A percentile compares a stretch with the other conserved stretches of the same genome.
Evolutionary conservation across 2,797 vertebrate species (phyloP).

Genomic region (Cynopterus sphinx): DNA sequence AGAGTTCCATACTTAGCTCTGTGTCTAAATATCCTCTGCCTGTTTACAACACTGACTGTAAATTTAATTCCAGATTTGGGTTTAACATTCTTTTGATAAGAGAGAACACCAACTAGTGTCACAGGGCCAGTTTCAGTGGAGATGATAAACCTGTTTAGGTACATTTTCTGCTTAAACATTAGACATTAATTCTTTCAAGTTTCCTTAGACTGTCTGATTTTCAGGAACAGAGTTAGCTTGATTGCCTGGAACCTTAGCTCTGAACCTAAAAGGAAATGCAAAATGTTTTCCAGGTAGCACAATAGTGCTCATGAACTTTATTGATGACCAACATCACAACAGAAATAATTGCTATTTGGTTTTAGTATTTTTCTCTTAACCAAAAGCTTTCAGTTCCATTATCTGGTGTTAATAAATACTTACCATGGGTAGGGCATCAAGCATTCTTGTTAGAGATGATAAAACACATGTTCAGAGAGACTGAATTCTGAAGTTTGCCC

Average conservation of each 20-base stretch:
- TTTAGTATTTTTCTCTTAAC: neutral
- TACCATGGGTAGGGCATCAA: neutral
- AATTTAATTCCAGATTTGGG: constrained; percentile 29
- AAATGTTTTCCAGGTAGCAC: neutral
- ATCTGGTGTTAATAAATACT: neutral
- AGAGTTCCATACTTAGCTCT: neutral
- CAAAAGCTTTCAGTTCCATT: neutral
- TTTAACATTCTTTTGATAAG: constrained; percentile 50
- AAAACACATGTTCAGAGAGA: neutral
- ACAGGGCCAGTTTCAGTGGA: neutral
- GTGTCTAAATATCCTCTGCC: neutral
- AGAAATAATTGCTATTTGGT: neutral
- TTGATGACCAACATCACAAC: neutral
- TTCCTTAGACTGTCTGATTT: neutral
- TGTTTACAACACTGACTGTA: constrained; percentile 38
- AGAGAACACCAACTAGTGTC: neutral
- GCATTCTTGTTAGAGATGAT: neutral
- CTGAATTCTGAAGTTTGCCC: neutral
- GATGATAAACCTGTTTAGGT: neutral
- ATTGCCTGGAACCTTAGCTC: neutral
- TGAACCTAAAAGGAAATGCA: neutral
- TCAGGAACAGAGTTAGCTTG: neutral
- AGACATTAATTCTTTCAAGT: neutral
- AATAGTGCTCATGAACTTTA: neutral
- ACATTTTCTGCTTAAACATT: constrained; percentile 33